A percentile compares a stretch with the other conserved stretches of the same genome.
phyloP scores from a whole-genome alignment of 1,140 invertebrate species.

The Drosophila quadrilineata region DNA sequence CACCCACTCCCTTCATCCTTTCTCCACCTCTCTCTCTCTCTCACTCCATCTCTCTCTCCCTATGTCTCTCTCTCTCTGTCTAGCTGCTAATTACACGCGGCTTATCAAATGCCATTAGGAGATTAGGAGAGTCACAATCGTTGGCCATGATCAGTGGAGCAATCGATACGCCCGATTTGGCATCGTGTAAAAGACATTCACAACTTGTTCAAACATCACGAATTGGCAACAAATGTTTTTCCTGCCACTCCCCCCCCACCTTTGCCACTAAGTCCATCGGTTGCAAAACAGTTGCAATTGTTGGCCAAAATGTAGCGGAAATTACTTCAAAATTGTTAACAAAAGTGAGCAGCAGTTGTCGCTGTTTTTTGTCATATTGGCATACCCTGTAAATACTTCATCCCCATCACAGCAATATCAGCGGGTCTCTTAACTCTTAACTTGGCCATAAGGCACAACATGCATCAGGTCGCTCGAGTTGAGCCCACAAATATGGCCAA shows the following conservation, averaged over 20 bases:
- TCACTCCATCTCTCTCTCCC: neutral
- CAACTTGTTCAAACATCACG: conserved; percentile 32
- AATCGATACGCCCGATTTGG: conserved; percentile 23
- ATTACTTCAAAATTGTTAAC: neutral
- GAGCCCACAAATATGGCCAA: too few species aligned
- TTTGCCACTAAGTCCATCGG: neutral
- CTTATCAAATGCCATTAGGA: conserved; percentile 41
- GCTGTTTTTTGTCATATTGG: too few species aligned
- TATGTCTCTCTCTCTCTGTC: conserved; percentile 7
- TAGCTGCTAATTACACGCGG: conserved; percentile 22
- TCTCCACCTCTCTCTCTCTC: neutral
- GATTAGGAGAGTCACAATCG: neutral
- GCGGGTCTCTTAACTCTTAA: too few species aligned
- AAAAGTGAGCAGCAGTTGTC: too few species aligned
- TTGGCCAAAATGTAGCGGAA: neutral
- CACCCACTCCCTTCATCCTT: neutral
- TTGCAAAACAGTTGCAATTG: neutral
- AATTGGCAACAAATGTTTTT: conserved; percentile 1
- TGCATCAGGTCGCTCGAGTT: conserved; percentile 6
- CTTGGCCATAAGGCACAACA: conserved; percentile 15
- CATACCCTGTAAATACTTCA: too few species aligned
- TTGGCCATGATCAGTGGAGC: neutral
- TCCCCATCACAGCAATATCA: too few species aligned
- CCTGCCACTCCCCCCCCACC: neutral
- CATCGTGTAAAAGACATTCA: conserved; percentile 27